Evolutionary conservation across 2,113 vertebrate species (phyloP).

Genomic region (Dolichallabes microphthalmus): DNA sequence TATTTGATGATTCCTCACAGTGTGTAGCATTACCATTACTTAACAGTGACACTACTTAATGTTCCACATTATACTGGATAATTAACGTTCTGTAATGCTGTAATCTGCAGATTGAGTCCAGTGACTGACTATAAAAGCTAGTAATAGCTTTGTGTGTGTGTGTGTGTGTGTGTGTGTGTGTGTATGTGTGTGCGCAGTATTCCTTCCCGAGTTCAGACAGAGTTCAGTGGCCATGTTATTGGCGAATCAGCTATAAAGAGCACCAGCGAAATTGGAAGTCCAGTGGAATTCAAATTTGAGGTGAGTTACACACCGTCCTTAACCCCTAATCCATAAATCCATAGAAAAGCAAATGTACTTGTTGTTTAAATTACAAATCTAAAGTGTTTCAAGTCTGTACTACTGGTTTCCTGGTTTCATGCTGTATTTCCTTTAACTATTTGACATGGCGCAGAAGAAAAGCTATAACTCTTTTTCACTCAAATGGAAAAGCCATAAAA

Average conservation of each 20-base stretch:
- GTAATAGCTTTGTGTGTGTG: neutral
- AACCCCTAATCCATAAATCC: neutral
- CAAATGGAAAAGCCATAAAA: neutral
- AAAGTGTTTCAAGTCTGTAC: neutral
- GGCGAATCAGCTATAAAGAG: constrained; percentile 83
- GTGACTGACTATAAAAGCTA: neutral
- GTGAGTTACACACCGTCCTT: constrained; percentile 58
- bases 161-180: constrained; percentile 7
- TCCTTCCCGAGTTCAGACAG: constrained; percentile 36
- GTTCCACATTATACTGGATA: neutral
- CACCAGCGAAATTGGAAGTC: constrained; percentile 80
- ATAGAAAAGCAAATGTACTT: neutral
- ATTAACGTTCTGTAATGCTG: neutral
- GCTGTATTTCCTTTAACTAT: neutral
- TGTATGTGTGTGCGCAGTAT: constrained; percentile 14
- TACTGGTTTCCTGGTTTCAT: neutral
- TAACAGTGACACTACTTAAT: neutral
- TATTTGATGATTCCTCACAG: neutral
- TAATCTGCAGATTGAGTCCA: neutral
- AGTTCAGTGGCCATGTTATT: constrained; percentile 82
- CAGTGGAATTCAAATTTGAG: constrained; percentile 74
- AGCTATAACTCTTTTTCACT: neutral
- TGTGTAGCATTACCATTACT: neutral
- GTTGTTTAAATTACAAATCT: neutral
- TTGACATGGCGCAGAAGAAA: neutral